Evolutionary conservation across 2,113 vertebrate species (phyloP).

Genomic region (Solea senegalensis): DNA sequence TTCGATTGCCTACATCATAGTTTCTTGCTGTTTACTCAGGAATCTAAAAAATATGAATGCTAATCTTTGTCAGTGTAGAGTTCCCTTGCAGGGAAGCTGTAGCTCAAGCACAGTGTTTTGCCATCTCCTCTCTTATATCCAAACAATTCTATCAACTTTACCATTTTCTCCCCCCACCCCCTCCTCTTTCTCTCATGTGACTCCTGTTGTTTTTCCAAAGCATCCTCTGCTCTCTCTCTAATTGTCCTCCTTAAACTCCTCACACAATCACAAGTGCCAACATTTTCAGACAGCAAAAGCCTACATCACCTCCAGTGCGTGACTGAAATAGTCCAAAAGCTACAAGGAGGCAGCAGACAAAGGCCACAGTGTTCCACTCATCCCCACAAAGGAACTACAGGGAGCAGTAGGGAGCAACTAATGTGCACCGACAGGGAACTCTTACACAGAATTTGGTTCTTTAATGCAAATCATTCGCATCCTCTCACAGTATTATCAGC

Average conservation of each 20-base stretch:
- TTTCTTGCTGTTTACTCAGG: not conserved
- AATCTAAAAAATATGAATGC: constrained; percentile 21
- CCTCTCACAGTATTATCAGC: not conserved
- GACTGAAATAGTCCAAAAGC: constrained; percentile 10
- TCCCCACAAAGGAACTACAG: constrained; percentile 15
- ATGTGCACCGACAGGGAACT: not conserved
- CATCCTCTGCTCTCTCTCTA: not conserved
- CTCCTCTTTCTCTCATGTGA: not conserved
- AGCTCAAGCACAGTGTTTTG: constrained; percentile 3
- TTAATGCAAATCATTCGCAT: not conserved
- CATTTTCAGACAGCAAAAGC: constrained; percentile 3
- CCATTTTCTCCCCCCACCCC: not conserved
- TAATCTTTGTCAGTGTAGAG: constrained; percentile 6
- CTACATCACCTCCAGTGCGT: constrained; percentile 18
- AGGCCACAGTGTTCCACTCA: constrained; percentile 11
- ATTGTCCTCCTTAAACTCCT: constrained; percentile 1
- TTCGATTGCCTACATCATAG: constrained; percentile 16
- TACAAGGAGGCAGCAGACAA: constrained; percentile 23
- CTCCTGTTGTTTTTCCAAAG: not conserved
- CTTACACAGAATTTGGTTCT: not conserved
- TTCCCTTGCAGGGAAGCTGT: not conserved
- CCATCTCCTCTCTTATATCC: not conserved
- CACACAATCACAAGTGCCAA: not conserved
- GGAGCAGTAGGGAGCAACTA: constrained; percentile 2
- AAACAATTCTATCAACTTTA: not conserved